These are phyloP conservation scores for Pteromalus puparum DNA, from an alignment of 1,140 invertebrate genomes.

Conservation along the genomic window DNA sequence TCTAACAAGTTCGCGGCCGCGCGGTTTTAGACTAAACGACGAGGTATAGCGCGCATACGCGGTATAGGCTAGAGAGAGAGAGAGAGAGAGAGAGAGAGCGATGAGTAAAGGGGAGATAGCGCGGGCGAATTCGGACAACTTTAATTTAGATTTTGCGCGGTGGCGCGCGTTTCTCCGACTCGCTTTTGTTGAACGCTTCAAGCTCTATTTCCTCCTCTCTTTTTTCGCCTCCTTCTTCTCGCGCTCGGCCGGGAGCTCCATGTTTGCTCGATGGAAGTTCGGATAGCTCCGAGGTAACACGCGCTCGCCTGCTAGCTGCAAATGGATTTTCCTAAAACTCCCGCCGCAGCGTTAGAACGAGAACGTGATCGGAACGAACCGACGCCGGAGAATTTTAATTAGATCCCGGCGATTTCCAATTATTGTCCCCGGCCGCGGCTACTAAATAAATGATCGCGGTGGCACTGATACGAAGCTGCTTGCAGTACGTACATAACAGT, in stretches of 20 bases:
- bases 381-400: constrained; percentile 28
- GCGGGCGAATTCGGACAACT: constrained; percentile 23
- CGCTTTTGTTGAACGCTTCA: constrained; percentile 33
- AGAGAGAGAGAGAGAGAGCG: neutral
- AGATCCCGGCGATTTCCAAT: constrained; percentile 5
- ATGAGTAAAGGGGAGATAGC: neutral
- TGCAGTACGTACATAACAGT: too few species aligned
- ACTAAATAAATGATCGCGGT: neutral
- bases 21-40: neutral
- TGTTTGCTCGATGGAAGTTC: constrained; percentile 38
- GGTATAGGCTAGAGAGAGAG: too few species aligned
- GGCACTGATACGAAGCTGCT: too few species aligned
- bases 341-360: neutral
- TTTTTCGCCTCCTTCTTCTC: constrained; percentile 9
- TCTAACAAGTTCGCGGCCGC: neutral
- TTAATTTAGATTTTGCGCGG: constrained; percentile 47
- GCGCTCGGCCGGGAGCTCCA: neutral
- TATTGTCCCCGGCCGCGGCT: neutral
- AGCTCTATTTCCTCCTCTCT: constrained; percentile 26
- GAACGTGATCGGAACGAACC: neutral
- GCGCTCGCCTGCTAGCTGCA: neutral
- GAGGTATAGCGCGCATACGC: neutral
- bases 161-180: constrained; percentile 19
- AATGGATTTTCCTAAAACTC: constrained; percentile 26
- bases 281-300: constrained; percentile 29